Evolutionary conservation across 2,797 vertebrate genomes (phyloP).

Genomic region (Pipistrellus pipistrellus): DNA sequence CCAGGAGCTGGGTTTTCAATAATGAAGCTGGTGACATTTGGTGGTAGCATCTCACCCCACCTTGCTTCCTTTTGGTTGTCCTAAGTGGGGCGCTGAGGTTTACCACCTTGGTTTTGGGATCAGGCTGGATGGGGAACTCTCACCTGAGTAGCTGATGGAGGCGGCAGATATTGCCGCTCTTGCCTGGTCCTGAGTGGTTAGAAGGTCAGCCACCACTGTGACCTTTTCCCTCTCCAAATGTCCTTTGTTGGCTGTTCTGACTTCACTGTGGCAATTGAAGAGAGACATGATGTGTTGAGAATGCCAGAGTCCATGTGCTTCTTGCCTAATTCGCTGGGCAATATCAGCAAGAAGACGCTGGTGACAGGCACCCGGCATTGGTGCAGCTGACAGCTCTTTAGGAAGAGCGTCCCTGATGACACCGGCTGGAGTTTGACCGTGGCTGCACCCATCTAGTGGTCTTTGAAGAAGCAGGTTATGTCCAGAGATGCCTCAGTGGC

Average conservation of each 20-base stretch:
- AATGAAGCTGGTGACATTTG: neutral
- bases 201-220: too few relatives aligned
- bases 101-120: neutral
- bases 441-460: too few relatives aligned
- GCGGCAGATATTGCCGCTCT: neutral
- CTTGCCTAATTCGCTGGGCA: too few relatives aligned
- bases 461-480: neutral
- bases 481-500: accelerated
- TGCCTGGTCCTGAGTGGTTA: too few relatives aligned
- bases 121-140: neutral
- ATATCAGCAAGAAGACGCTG: neutral
- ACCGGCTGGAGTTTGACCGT: accelerated
- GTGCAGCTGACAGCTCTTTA: neutral
- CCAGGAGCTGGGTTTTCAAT: neutral
- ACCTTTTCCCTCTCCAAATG: too few relatives aligned
- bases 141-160: neutral
- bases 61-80: too few relatives aligned
- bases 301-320: too few relatives aligned
- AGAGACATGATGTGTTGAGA: too few relatives aligned
- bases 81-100: too few relatives aligned
- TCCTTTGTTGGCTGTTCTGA: too few relatives aligned
- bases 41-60: neutral
- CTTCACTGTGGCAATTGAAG: too few relatives aligned
- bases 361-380: accelerated
- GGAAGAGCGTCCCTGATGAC: neutral